These are phyloP conservation scores for Criorhina ranunculi DNA, from an alignment of 2,888 invertebrate genomes.

Conservation along the genomic window DNA sequence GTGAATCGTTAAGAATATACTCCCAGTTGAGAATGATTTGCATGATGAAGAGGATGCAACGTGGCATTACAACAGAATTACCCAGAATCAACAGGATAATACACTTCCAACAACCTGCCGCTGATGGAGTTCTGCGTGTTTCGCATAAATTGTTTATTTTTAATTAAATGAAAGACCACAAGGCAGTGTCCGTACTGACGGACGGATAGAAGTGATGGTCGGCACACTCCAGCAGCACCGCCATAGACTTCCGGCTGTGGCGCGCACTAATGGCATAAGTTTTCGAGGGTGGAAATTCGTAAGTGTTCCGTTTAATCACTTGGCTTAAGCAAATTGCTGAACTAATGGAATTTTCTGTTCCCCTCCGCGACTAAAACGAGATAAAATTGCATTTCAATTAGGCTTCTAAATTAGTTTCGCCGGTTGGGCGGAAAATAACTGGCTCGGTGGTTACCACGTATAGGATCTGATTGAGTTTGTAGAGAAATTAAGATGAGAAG, in stretches of 20 bases:
- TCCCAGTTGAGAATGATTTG: too few relatives aligned
- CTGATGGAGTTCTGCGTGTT: constrained; percentile 3
- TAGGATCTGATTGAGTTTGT: too few relatives aligned
- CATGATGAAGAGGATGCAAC: neutral
- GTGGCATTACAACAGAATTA: neutral
- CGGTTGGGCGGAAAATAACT: constrained; percentile 20
- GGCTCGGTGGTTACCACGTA: too few relatives aligned
- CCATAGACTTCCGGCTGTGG: neutral
- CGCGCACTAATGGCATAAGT: constrained; percentile 19
- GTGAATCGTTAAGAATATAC: too few relatives aligned
- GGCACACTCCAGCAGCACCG: neutral
- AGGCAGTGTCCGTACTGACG: neutral
- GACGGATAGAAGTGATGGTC: neutral
- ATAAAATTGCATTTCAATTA: constrained; percentile 62
- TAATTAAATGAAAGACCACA: constrained; percentile 32
- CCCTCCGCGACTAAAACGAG: neutral
- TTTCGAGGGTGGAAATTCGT: constrained; percentile 24
- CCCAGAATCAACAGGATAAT: neutral
- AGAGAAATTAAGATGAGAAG: too few relatives aligned
- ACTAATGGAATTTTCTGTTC: constrained; percentile 42
- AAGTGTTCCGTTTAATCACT: constrained; percentile 39
- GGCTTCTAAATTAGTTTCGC: constrained; percentile 36
- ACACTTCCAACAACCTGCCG: constrained; percentile 6
- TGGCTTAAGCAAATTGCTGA: constrained; percentile 44
- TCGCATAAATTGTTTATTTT: constrained; percentile 44